These are phyloP conservation scores for Candoia aspera DNA, from an alignment of 2,113 vertebrate genomes.

Conservation along the genomic window DNA sequence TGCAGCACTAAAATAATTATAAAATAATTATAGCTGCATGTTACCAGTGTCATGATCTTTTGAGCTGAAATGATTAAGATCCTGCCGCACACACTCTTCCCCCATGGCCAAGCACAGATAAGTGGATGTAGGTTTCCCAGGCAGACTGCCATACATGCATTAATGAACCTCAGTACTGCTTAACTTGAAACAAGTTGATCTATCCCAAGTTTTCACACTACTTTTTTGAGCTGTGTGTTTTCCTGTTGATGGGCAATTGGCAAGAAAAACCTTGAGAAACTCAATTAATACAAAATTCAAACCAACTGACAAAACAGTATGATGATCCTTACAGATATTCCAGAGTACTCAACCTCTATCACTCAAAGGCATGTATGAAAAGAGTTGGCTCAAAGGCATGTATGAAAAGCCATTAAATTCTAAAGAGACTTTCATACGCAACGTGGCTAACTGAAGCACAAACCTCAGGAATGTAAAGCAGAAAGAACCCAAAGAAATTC, in stretches of 20 bases:
- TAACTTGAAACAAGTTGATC: not conserved
- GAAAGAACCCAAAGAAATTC: not conserved
- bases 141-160: not conserved
- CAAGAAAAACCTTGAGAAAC: not conserved
- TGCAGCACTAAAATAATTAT: not conserved
- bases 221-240: not conserved
- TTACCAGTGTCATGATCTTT: not conserved
- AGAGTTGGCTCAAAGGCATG: not conserved
- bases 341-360: not conserved
- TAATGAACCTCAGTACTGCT: not conserved
- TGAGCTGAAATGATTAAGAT: not conserved
- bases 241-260: not conserved
- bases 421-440: not conserved
- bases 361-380: too few species aligned
- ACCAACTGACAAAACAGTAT: not conserved
- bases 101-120: not conserved
- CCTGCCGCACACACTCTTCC: too few species aligned
- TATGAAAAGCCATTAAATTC: not conserved
- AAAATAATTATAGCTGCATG: slow-evolving; percentile 4
- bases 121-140: not conserved
- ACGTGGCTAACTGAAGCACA: not conserved
- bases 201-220: not conserved
- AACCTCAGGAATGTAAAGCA: not conserved
- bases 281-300: not conserved
- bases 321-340: not conserved